Conservation (phyloP, 2,797 vertebrate genomes). For the Chromis chromis region DNA sequence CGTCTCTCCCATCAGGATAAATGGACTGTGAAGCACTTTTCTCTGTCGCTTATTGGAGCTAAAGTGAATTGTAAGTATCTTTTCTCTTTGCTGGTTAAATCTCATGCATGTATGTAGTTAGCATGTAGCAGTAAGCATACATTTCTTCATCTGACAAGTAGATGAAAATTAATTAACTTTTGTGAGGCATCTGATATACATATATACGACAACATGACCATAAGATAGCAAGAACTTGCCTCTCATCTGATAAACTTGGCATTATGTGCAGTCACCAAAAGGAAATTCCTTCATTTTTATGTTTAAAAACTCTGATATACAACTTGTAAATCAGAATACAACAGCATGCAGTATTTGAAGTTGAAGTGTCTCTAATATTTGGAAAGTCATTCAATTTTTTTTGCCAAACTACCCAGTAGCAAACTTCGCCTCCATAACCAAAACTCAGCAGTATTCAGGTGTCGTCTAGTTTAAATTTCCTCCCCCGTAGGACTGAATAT, state of each 20-base stretch:
- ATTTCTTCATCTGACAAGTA: neutral
- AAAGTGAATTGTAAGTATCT: constrained; percentile 55
- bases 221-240: neutral
- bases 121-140: neutral
- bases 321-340: no score
- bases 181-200: neutral
- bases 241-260: no score
- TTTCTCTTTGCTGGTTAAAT: constrained; percentile 8
- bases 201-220: no score
- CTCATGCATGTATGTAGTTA: neutral
- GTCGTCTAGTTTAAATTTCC: constrained; percentile 13
- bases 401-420: neutral
- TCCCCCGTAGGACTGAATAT: constrained; percentile 9
- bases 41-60: constrained; percentile 22
- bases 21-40: constrained; percentile 42
- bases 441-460: constrained; percentile 2
- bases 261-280: no score
- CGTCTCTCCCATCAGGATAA: constrained; percentile 22
- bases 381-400: neutral
- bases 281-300: no score
- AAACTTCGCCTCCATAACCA: neutral
- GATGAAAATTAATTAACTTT: neutral
- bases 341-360: no score
- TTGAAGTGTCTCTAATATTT: neutral
- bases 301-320: no score